Conservation (phyloP, 2,888 invertebrate genomes). For the Thera britannica region DNA sequence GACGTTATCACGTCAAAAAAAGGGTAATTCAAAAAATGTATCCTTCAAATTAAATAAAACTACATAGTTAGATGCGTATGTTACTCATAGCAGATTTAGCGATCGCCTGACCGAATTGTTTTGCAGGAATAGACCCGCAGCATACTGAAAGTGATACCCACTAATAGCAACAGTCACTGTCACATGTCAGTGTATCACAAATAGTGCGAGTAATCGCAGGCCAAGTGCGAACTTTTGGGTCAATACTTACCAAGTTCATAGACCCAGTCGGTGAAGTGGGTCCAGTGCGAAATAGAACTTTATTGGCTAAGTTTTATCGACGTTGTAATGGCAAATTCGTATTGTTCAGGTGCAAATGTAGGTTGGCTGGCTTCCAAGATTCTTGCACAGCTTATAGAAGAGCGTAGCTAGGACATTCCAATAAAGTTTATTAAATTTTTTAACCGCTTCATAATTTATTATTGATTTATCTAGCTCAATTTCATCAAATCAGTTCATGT, state of each 20-base stretch:
- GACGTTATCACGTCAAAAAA: too few relatives aligned
- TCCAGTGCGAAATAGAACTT: slow-evolving; percentile 50
- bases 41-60: too few relatives aligned
- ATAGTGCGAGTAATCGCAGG: slow-evolving; percentile 71
- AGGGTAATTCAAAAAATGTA: too few relatives aligned
- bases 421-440: not conserved
- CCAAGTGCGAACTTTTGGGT: slow-evolving; percentile 81
- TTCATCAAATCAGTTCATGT: too few relatives aligned
- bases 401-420: slow-evolving; percentile 3
- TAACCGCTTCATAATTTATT: not conserved
- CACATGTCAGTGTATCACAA: slow-evolving; percentile 61
- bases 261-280: slow-evolving; percentile 32
- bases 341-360: slow-evolving; percentile 52
- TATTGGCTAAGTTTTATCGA: slow-evolving; percentile 47
- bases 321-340: slow-evolving; percentile 36
- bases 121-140: too few relatives aligned
- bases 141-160: slow-evolving; percentile 59
- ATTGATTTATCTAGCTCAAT: too few relatives aligned
- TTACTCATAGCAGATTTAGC: too few relatives aligned
- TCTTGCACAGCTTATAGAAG: slow-evolving; percentile 39
- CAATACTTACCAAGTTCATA: slow-evolving; percentile 50
- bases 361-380: slow-evolving; percentile 62
- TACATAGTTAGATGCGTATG: too few relatives aligned
- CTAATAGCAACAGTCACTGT: slow-evolving; percentile 65
- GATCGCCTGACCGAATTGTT: too few relatives aligned